These are phyloP conservation scores for Hydrotaea diabolus DNA, from an alignment of 2,888 invertebrate species.

Conservation along the genomic window DNA sequence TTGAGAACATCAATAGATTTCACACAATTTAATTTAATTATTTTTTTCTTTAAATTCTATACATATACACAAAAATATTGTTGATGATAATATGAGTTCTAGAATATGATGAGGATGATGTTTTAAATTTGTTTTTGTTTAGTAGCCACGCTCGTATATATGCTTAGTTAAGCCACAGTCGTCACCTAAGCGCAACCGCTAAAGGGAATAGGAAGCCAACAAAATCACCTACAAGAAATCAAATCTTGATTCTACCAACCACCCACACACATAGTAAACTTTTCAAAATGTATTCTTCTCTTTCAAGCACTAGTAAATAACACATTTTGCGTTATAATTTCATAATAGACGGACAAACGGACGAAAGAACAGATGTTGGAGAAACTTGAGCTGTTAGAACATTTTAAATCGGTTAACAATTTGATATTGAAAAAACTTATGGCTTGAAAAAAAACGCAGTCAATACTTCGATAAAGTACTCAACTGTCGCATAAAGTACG, in stretches of 20 bases:
- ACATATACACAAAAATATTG: conserved; percentile 21
- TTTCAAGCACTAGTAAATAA: background rate
- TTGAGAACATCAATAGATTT: conserved; percentile 44
- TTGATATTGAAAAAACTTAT: no score
- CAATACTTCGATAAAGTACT: no score
- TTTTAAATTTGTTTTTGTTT: conserved; percentile 29
- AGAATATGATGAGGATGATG: conserved; percentile 31
- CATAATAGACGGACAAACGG: background rate
- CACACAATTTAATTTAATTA: background rate
- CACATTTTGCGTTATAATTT: background rate
- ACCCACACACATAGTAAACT: no score
- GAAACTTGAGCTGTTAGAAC: background rate
- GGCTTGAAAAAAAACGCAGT: no score
- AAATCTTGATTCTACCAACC: background rate
- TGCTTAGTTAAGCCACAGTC: conserved; percentile 1
- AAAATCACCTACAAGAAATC: background rate
- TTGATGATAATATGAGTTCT: conserved; percentile 49
- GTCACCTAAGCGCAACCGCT: background rate
- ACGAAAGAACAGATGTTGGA: background rate
- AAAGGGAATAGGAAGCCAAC: background rate
- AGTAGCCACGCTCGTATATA: conserved; percentile 21
- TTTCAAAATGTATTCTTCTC: background rate
- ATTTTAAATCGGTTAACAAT: background rate
- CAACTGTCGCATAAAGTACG: no score
- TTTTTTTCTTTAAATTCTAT: conserved; percentile 1